These are phyloP conservation scores for Stomorhina lunata DNA, from an alignment of 2,888 invertebrate genomes.

Conservation along the genomic window DNA sequence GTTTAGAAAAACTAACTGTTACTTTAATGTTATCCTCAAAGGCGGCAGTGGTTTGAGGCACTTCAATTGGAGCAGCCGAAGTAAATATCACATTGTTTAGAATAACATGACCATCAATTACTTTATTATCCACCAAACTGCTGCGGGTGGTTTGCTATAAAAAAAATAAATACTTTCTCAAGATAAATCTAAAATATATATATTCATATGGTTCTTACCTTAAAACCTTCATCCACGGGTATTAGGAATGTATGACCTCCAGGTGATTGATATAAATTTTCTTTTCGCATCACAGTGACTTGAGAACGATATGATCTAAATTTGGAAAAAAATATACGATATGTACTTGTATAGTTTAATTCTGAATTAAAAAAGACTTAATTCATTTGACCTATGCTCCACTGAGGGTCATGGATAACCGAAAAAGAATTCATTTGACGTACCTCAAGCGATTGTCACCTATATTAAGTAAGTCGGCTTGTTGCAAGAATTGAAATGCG, in stretches of 20 bases:
- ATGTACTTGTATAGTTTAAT: background rate
- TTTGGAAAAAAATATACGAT: background rate
- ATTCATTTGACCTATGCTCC: too few relatives aligned
- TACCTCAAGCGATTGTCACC: constrained; percentile 87
- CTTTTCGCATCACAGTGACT: constrained; percentile 86
- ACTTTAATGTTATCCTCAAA: constrained; percentile 92
- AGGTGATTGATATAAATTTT: constrained; percentile 87
- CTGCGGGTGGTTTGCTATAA: constrained; percentile 85
- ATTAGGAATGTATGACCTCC: constrained; percentile 94
- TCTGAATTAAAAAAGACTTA: too few relatives aligned
- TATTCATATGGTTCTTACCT: constrained; percentile 81
- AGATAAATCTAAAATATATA: background rate
- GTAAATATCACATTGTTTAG: constrained; percentile 93
- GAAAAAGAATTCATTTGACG: too few relatives aligned
- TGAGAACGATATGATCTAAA: constrained; percentile 87
- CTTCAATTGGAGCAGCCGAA: constrained; percentile 87
- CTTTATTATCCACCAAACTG: constrained; percentile 89
- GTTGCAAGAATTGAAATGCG: constrained; percentile 89
- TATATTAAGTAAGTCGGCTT: constrained; percentile 88
- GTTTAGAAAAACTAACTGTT: constrained; percentile 88
- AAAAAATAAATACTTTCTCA: background rate
- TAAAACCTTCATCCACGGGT: constrained; percentile 93
- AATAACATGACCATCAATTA: constrained; percentile 94
- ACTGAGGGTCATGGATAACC: too few relatives aligned
- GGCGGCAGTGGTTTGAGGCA: constrained; percentile 89